Percentiles rank a stretch among this genome's conserved stretches.
phyloP scores from a whole-genome alignment of 2,113 vertebrate genomes.

The Petroica traversi region DNA sequence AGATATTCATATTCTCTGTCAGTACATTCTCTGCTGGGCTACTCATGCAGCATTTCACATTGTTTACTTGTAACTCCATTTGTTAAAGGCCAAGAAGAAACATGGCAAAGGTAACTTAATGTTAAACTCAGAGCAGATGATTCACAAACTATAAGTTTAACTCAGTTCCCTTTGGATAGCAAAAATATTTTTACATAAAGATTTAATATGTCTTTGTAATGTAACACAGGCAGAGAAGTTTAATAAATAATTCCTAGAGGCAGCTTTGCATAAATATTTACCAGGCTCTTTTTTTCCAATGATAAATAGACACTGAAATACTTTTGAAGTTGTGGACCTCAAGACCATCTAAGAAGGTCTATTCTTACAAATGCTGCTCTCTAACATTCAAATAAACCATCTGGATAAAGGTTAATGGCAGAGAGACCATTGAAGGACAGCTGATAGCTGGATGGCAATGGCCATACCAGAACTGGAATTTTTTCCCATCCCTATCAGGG shows the following conservation, averaged over 20 bases:
- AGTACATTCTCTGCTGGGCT: not conserved
- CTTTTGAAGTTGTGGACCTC: not conserved
- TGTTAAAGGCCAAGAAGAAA: not conserved
- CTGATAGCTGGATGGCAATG: not conserved
- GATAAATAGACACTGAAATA: not conserved
- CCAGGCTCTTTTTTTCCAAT: not conserved
- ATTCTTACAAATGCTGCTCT: not conserved
- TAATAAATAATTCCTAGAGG: not conserved
- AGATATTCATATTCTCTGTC: not conserved
- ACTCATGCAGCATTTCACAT: not conserved
- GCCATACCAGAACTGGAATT: not conserved
- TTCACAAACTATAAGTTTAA: not conserved
- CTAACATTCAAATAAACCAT: not conserved
- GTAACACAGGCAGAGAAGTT: not conserved
- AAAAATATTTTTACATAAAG: not conserved
- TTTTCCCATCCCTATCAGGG: not conserved
- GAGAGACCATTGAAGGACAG: not conserved
- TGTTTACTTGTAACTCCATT: not conserved
- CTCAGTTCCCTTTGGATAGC: not conserved
- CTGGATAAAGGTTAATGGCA: not conserved
- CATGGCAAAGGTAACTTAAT: not conserved
- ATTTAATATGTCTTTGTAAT: not conserved
- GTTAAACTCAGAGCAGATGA: not conserved
- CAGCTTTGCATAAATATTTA: not conserved
- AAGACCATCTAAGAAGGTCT: not conserved